Evolutionary conservation across 2,113 vertebrate genomes (phyloP), one percentile per base, ranked within the genome.

Genomic region (Bos javanicus): DNA sequence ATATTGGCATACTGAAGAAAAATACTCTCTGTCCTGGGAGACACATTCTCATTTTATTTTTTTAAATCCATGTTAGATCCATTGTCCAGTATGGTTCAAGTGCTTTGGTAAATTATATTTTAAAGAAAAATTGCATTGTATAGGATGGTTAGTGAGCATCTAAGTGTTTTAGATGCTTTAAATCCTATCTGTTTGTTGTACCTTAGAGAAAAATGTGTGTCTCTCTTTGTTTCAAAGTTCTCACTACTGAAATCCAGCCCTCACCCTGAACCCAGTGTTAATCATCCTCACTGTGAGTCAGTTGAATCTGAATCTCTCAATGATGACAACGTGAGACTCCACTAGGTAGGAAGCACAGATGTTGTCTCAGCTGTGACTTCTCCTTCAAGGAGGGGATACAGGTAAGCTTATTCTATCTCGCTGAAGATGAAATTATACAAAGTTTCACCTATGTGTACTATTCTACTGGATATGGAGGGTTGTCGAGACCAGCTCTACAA

Each of bases 91-190:
- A 36, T 92, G 84, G 86, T 67, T 96, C 50, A 56, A 90, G 90
- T 95, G 12, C 3, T 87, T 96, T 97, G 52, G 62, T 80, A 92
- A 93, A 90, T 76, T 33, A 39, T 57, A 88, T 78, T 94, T 54
- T 2, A 39, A 10, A 28, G 52, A 88, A 86, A 93, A 93, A 36
- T 4, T 88, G 0, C 25, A 46, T 50, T 60, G 9, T 17, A 36
- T 93, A n/a, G 15, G 78, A 64, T 92, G 43, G 28, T 85, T 80
- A 95, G 62, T 59, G 39, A 94, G 43, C 21, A 92, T 26, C 8
- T 78, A 67, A 64, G 23, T 92, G 12, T 84, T 87, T 33, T 11
- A 1, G 23, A 64, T 23, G 5, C 52, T 90, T 28, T 6, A 81
- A 90, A 94, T 3, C 1, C 13, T 39, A 39, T n/a, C 7, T 92